Base-by-base conservation (phyloP, 1,140 invertebrate species). In the Papilio aristodemus region DNA sequence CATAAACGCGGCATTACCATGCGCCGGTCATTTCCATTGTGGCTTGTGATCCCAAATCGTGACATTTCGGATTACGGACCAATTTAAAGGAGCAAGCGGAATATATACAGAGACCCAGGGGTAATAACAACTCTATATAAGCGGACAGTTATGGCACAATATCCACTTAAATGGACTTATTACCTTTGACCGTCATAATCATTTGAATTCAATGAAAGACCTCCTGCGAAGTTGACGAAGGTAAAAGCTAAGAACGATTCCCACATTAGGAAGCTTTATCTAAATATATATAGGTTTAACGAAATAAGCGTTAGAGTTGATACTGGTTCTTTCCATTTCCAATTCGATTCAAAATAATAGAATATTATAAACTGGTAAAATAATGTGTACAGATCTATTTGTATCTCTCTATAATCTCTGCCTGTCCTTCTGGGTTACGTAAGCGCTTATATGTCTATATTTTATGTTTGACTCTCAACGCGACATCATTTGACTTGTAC, bases 41-140 rank as follows among this genome's bases (percentile, higher is more conserved):
- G 73, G 81, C 72, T 80, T 83, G 79, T 83, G 82, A 83, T 84
- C 79, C 80, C 72, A 84, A 87, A 85, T 88, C 87, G 87, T 90
- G 87, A 90, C 83, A 69, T 70, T 75, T 58, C 25, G 41, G 73
- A 63, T 27, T 37, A 46, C 67, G 71, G 77, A 68, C 27, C 70
- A 83, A 80, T 62, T 32, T 67, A 68, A 38, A 76, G 59, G 66
- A 50, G 39, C 19, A 10, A 72, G 74, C 76, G 76, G 67, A 63
- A 38, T 50, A 38, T 17, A 14, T 3, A 36, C 10, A 14, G 13
- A 1, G n/a, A n/a, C n/a, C n/a, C n/a, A n/a, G n/a, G n/a, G 38
- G 17, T 22, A 10, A 50, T 50, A 46, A 50, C 43, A 22, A n/a
- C 43, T 50, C 19, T 32, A 10, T 32, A 62, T 11, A 67, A 32